phyloP scores from a whole-genome alignment of 2,888 invertebrate species.

The Pogonocherus hispidulus region DNA sequence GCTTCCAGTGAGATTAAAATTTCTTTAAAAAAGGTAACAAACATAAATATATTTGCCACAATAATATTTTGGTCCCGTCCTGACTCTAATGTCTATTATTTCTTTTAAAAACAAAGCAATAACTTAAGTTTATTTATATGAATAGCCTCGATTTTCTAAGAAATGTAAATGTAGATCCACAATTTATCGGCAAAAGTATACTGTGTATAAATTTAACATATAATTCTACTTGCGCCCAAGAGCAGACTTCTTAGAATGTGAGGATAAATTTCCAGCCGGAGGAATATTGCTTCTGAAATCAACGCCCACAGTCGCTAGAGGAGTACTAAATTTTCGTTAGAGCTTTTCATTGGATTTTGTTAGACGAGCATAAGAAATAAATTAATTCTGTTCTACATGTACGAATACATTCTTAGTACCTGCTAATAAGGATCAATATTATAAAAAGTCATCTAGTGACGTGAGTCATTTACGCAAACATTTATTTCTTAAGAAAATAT shows the following conservation, averaged over 20 bases:
- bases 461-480: too few species aligned
- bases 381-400: too few species aligned
- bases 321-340: not conserved
- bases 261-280: constrained; percentile 9
- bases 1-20: too few species aligned
- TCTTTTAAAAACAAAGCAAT: not conserved
- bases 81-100: not conserved
- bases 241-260: constrained; percentile 10
- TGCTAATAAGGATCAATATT: too few species aligned
- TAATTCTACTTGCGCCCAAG: not conserved
- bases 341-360: not conserved
- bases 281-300: constrained; percentile 5
- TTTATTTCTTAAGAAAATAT: too few species aligned
- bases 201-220: constrained; percentile 2
- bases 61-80: too few species aligned
- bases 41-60: too few species aligned
- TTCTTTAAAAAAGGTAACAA: too few species aligned
- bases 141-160: constrained; percentile 17
- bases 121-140: constrained; percentile 1
- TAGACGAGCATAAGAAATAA: not conserved
- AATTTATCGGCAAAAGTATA: constrained; percentile 23
- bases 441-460: too few species aligned
- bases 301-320: constrained; percentile 3
- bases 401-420: too few species aligned
- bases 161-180: constrained; percentile 6